Evolutionary conservation across 2,797 vertebrate species (phyloP).

Genomic region (Muscicapa striata): DNA sequence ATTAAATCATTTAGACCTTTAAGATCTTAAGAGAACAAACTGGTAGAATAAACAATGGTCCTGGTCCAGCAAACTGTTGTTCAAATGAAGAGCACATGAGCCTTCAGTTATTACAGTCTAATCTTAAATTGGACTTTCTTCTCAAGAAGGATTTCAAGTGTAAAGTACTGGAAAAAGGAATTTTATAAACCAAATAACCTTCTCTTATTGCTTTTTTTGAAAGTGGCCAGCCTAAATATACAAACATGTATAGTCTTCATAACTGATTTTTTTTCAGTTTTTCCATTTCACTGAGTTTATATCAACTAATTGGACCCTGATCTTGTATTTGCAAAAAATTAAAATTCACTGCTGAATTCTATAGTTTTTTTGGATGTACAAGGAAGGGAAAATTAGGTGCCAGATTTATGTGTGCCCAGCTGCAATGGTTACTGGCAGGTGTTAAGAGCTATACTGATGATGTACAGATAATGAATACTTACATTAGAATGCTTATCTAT

Average conservation of each 20-base stretch:
- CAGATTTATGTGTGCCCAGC: not conserved
- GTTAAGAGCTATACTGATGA: constrained; percentile 17
- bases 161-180: not conserved
- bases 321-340: constrained; percentile 14
- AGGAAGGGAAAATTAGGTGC: constrained; percentile 6
- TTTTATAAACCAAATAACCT: not conserved
- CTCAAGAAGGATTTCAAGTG: not conserved
- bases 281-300: not conserved
- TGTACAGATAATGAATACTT: constrained; percentile 22
- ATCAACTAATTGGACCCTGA: not conserved
- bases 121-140: not conserved
- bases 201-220: not conserved
- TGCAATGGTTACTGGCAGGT: constrained; percentile 34
- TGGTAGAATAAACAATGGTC: constrained; percentile 25
- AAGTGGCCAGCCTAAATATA: not conserved
- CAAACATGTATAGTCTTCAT: not conserved
- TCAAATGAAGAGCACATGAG: not conserved
- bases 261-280: not conserved
- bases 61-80: not conserved
- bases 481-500: not conserved
- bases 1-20: constrained; percentile 30
- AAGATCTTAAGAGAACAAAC: constrained; percentile 32
- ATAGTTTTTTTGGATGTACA: not conserved
- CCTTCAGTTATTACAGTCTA: not conserved
- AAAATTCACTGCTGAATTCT: constrained; percentile 10